phyloP scores from a whole-genome alignment of 1,140 invertebrate genomes.

The Aphaenogaster ashmeadi region DNA sequence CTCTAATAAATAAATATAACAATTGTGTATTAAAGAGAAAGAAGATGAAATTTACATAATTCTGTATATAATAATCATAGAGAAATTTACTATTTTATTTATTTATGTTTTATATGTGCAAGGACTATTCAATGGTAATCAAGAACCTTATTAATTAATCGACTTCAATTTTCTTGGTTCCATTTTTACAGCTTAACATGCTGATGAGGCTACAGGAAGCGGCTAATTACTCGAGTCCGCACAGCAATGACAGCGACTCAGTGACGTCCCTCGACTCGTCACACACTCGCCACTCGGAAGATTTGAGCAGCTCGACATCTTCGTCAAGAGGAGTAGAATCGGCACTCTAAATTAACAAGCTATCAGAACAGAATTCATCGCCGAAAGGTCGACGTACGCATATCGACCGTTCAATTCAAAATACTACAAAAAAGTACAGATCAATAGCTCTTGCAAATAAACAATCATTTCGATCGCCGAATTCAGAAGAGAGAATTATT shows the following conservation, averaged over 20 bases:
- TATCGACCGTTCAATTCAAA: background rate
- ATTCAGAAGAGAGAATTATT: slow-evolving; percentile 33
- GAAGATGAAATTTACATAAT: slow-evolving; percentile 14
- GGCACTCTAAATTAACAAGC: slow-evolving; percentile 76
- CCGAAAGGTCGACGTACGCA: slow-evolving; percentile 9
- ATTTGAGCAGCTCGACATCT: slow-evolving; percentile 81
- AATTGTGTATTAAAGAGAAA: background rate
- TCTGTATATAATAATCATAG: background rate
- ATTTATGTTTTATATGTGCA: slow-evolving; percentile 11
- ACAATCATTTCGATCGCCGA: slow-evolving; percentile 53
- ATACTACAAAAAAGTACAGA: slow-evolving; percentile 15
- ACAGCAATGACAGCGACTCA: slow-evolving; percentile 94
- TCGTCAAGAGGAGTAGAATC: slow-evolving; percentile 84
- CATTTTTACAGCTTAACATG: slow-evolving; percentile 94
- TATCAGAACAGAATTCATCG: slow-evolving; percentile 28
- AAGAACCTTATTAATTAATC: slow-evolving; percentile 36
- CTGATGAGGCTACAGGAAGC: slow-evolving; percentile 97
- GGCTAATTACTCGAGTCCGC: slow-evolving; percentile 95
- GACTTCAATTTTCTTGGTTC: background rate
- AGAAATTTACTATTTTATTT: slow-evolving; percentile 28
- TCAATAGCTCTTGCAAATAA: slow-evolving; percentile 18
- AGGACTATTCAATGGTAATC: background rate
- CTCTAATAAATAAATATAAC: slow-evolving; percentile 12
- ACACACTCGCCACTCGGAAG: slow-evolving; percentile 83
- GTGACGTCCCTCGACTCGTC: slow-evolving; percentile 88